A percentile compares a stretch with the other conserved stretches of the same genome.
These are phyloP conservation scores for Gisinianus flammeolus DNA, from an alignment of 2,888 invertebrate species.

Conservation along the genomic window DNA sequence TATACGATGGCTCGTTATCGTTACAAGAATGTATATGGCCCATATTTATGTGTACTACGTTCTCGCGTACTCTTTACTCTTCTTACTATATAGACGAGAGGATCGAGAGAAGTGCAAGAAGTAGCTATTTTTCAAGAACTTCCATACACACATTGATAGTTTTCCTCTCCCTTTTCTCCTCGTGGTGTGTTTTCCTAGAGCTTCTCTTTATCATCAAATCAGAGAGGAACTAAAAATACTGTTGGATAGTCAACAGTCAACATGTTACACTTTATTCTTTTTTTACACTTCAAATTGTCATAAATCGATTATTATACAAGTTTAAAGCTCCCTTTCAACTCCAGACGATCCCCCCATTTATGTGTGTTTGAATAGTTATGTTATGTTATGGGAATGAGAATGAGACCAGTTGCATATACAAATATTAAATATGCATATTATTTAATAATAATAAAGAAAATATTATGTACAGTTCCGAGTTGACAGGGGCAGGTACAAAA, in stretches of 20 bases:
- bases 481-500: background rate
- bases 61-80: background rate
- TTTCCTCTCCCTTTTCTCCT: background rate
- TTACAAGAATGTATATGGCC: slow-evolving; percentile 14
- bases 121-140: background rate
- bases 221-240: slow-evolving; percentile 17
- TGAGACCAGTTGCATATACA: background rate
- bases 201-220: slow-evolving; percentile 24
- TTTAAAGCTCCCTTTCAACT: background rate
- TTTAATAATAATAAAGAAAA: background rate
- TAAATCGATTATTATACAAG: slow-evolving; percentile 5
- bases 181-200: background rate
- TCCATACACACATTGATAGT: background rate
- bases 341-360: no score
- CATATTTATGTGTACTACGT: background rate
- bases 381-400: background rate
- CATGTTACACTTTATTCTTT: background rate
- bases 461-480: background rate
- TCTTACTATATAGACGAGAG: background rate
- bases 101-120: background rate
- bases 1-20: background rate
- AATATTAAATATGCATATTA: background rate
- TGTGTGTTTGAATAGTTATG: background rate
- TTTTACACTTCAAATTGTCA: no score
- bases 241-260: background rate